These are phyloP conservation scores for Eucriotettix oculatus DNA, from an alignment of 2,888 invertebrate genomes.

Conservation along the genomic window DNA sequence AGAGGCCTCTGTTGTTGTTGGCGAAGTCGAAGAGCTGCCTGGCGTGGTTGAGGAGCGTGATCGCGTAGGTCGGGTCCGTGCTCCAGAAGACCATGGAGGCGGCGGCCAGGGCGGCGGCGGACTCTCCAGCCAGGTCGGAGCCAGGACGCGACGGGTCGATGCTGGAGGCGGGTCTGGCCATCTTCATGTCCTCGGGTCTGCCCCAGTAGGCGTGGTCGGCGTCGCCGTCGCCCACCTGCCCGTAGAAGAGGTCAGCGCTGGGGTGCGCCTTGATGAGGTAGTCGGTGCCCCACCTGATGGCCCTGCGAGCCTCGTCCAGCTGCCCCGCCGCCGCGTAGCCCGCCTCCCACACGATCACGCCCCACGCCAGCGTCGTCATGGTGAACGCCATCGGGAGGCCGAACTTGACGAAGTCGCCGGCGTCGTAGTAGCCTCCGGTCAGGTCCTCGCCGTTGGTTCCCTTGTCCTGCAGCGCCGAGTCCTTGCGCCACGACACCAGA, in stretches of 20 bases:
- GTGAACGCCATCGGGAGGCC: not conserved
- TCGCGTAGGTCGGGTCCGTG: too few relatives aligned
- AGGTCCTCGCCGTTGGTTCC: constrained; percentile 9
- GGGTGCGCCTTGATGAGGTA: not conserved
- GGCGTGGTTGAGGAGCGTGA: too few relatives aligned
- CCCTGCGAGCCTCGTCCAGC: not conserved
- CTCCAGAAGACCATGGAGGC: too few relatives aligned
- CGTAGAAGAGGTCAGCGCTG: not conserved
- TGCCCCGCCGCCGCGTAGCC: not conserved
- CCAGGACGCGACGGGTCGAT: not conserved
- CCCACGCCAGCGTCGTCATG: not conserved
- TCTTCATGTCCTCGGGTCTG: not conserved
- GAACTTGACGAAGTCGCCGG: not conserved
- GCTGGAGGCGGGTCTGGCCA: not conserved
- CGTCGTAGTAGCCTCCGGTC: constrained; percentile 5
- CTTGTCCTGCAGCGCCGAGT: constrained; percentile 14
- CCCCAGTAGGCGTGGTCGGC: not conserved
- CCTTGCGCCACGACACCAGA: constrained; percentile 13
- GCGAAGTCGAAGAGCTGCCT: too few relatives aligned
- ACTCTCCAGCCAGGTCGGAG: too few relatives aligned
- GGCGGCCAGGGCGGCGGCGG: too few relatives aligned
- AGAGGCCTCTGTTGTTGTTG: too few relatives aligned
- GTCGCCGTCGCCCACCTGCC: not conserved
- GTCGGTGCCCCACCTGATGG: not conserved
- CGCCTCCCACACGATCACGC: not conserved